Evolutionary conservation across 2,113 vertebrate genomes (phyloP).

Genomic region (Camelus bactrianus): DNA sequence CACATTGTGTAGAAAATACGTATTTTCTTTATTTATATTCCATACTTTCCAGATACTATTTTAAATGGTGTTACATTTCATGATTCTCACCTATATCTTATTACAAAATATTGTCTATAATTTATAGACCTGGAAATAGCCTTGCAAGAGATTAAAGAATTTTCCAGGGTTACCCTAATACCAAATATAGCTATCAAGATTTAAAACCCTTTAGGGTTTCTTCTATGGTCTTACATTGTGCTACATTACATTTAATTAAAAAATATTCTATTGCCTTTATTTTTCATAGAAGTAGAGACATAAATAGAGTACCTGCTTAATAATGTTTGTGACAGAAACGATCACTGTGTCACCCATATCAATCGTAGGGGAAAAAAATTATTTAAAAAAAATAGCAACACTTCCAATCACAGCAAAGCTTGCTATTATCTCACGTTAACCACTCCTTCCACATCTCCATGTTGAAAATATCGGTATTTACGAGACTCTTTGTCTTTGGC

Average conservation of each 20-base stretch:
- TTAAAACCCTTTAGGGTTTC: background rate
- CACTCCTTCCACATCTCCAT: background rate
- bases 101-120: background rate
- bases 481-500: slow-evolving; percentile 34
- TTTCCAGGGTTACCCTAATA: background rate
- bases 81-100: background rate
- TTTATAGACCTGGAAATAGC: background rate
- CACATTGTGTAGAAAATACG: background rate
- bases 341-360: background rate
- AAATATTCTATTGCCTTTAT: background rate
- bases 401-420: background rate
- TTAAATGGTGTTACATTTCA: background rate
- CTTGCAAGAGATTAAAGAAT: background rate
- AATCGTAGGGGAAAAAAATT: background rate
- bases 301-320: background rate
- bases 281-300: background rate
- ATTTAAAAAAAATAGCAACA: background rate
- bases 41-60: background rate
- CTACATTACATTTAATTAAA: background rate
- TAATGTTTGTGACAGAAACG: background rate
- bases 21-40: background rate
- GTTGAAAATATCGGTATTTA: slow-evolving; percentile 59
- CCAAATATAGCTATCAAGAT: background rate
- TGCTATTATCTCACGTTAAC: background rate
- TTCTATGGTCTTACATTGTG: background rate